phyloP scores from a whole-genome alignment of 30 jellyfish, hydroid and myxozoan genomes.

The Mastigias papua region DNA sequence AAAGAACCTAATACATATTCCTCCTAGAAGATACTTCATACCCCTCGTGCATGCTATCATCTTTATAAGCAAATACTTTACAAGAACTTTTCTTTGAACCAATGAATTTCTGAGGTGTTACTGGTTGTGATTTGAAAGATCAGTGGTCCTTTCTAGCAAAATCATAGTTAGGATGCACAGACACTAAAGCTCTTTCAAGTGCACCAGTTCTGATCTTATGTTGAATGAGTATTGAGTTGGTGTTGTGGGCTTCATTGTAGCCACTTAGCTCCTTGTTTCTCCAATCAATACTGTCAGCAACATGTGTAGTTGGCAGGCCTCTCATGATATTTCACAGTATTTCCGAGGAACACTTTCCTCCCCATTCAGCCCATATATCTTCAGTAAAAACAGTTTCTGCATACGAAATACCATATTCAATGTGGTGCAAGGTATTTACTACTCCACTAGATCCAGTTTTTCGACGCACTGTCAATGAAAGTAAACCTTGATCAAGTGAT shows the following conservation, averaged over 20 bases:
- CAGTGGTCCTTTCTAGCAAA: slow-evolving; percentile 65
- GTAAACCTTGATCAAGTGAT: slow-evolving; percentile 59
- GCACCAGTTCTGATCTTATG: slow-evolving; percentile 49
- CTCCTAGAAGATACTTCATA: slow-evolving; percentile 25
- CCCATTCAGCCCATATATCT: slow-evolving; percentile 57
- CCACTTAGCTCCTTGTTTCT: slow-evolving; percentile 63
- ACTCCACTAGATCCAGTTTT: slow-evolving; percentile 71
- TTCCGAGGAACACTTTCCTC: slow-evolving; percentile 38
- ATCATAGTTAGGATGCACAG: slow-evolving; percentile 50
- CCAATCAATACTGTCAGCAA: slow-evolving; percentile 54
- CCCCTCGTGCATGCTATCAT: slow-evolving; percentile 36
- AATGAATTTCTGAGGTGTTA: neutral
- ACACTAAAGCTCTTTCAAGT: slow-evolving; percentile 41
- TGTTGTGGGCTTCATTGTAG: slow-evolving; percentile 56
- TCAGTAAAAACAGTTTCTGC: slow-evolving; percentile 63
- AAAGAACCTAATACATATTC: slow-evolving; percentile 42
- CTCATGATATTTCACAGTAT: slow-evolving; percentile 48
- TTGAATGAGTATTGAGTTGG: slow-evolving; percentile 59
- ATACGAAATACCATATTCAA: slow-evolving; percentile 64
- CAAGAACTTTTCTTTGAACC: slow-evolving; percentile 48
- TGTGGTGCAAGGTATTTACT: slow-evolving; percentile 48
- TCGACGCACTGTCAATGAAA: slow-evolving; percentile 65
- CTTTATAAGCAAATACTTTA: slow-evolving; percentile 36
- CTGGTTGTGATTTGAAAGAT: slow-evolving; percentile 42
- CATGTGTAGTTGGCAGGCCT: slow-evolving; percentile 63